Percentiles rank a stretch among this genome's conserved stretches.
Conservation (phyloP, 2,888 invertebrate species). For the Odontocolon sp. region DNA sequence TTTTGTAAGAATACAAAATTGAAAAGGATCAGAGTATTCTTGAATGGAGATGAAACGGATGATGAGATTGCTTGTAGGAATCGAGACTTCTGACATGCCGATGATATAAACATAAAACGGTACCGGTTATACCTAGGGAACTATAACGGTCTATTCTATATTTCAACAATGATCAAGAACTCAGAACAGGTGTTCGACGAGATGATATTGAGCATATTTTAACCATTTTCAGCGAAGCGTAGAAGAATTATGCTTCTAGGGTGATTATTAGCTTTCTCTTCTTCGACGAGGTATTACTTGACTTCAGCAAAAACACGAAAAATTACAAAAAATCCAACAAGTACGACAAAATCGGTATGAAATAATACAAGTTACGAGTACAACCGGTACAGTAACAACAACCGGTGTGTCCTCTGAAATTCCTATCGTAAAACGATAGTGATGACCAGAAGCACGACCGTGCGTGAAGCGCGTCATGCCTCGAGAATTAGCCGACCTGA, state of each 20-base stretch:
- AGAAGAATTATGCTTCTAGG: too few relatives aligned
- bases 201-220: neutral
- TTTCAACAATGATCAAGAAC: conserved; percentile 44
- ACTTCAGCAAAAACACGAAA: too few relatives aligned
- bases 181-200: neutral
- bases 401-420: neutral
- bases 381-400: neutral
- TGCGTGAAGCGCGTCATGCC: conserved; percentile 14
- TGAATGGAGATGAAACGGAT: neutral
- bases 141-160: conserved; percentile 71
- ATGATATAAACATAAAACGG: neutral
- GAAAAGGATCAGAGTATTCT: neutral
- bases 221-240: too few relatives aligned
- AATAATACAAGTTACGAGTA: neutral
- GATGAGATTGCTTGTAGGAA: neutral
- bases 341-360: neutral
- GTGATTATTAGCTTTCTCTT: too few relatives aligned
- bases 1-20: neutral
- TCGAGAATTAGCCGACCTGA: conserved; percentile 6
- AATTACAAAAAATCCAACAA: neutral
- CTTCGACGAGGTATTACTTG: too few relatives aligned
- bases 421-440: neutral
- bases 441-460: conserved; percentile 2
- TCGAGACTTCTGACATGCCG: neutral
- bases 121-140: neutral